phyloP scores from a whole-genome alignment of 2,888 invertebrate species.

The Clunio marinus region DNA sequence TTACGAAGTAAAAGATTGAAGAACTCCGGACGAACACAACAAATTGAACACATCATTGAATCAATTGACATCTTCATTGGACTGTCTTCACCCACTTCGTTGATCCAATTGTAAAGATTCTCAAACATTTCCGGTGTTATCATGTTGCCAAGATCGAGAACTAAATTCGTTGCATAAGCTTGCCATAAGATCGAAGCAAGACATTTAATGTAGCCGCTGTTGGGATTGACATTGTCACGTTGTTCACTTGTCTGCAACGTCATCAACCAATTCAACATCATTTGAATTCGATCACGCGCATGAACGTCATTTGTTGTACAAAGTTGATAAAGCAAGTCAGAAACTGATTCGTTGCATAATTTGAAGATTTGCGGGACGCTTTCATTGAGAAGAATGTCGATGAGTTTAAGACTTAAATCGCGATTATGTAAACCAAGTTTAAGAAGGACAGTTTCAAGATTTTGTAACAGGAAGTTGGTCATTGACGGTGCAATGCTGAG shows the following conservation, averaged over 20 bases:
- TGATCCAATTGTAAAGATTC: constrained; percentile 71
- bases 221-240: constrained; percentile 40
- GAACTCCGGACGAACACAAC: constrained; percentile 73
- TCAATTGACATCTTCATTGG: constrained; percentile 81
- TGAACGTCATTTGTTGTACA: constrained; percentile 57
- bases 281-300: constrained; percentile 59
- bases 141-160: constrained; percentile 62
- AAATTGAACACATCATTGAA: constrained; percentile 78
- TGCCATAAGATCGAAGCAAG: constrained; percentile 79
- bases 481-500: constrained; percentile 64
- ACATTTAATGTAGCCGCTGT: constrained; percentile 62
- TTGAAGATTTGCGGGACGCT: constrained; percentile 52
- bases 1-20: constrained; percentile 70
- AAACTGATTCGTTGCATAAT: constrained; percentile 58
- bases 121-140: constrained; percentile 73
- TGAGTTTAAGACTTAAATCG: constrained; percentile 57
- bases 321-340: constrained; percentile 75
- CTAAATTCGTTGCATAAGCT: constrained; percentile 59
- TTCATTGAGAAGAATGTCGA: constrained; percentile 58
- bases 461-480: constrained; percentile 54
- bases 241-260: constrained; percentile 30
- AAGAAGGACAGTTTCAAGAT: constrained; percentile 65
- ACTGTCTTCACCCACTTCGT: constrained; percentile 63
- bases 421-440: constrained; percentile 64
- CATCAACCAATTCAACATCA: constrained; percentile 69